A percentile compares a stretch with the other conserved stretches of the same genome.
Evolutionary conservation across 2,888 invertebrate species (phyloP).

Genomic region (Bhutanitis thaidina): DNA sequence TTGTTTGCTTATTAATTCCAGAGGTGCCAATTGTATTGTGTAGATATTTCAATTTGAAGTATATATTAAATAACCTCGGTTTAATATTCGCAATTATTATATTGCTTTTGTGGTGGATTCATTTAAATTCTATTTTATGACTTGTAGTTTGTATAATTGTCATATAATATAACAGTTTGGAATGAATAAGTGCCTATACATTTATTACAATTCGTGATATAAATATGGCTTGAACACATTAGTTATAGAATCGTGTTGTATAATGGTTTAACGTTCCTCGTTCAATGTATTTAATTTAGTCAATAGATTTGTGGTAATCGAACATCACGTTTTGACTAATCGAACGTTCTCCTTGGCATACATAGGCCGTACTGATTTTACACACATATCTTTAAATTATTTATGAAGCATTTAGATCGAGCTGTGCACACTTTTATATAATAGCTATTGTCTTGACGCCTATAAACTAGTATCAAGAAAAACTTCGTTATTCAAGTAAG

Average conservation of each 20-base stretch:
- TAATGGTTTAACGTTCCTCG: neutral
- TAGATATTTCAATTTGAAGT: too few relatives aligned
- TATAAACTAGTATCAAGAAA: too few relatives aligned
- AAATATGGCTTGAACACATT: too few relatives aligned
- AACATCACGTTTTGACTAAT: slow-evolving; percentile 63
- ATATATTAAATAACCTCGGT: too few relatives aligned
- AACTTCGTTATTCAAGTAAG: too few relatives aligned
- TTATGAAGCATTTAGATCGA: slow-evolving; percentile 29
- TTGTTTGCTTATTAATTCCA: slow-evolving; percentile 16
- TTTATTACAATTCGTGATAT: too few relatives aligned
- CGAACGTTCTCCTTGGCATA: slow-evolving; percentile 66
- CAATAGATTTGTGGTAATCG: slow-evolving; percentile 52
- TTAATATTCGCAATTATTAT: too few relatives aligned
- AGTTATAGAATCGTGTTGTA: neutral
- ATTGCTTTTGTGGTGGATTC: too few relatives aligned
- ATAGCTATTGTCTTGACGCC: neutral
- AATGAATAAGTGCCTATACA: too few relatives aligned
- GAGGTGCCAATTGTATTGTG: slow-evolving; percentile 6
- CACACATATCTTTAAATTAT: slow-evolving; percentile 36
- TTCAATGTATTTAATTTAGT: neutral
- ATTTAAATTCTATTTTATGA: too few relatives aligned
- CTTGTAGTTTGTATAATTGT: too few relatives aligned
- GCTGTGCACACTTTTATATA: neutral
- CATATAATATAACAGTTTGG: too few relatives aligned
- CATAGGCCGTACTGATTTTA: slow-evolving; percentile 58